Evolutionary conservation across 92 coral and sea anemone species (phyloP).

Genomic region (Hydrozoanthus gracilis): DNA sequence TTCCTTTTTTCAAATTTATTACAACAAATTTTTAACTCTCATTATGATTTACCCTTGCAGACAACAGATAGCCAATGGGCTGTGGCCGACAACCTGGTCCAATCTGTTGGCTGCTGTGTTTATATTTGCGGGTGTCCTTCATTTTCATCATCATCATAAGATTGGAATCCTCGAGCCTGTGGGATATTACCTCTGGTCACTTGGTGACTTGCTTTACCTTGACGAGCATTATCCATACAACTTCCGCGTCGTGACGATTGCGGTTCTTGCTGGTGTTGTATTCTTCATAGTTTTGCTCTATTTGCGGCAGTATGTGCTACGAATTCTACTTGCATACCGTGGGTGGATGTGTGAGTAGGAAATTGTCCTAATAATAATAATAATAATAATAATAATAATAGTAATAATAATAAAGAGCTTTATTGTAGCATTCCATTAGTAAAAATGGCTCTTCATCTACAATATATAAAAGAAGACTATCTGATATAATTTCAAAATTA

Average conservation of each 20-base stretch:
- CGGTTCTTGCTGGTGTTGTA: slow-evolving; percentile 79
- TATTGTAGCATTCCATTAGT: too few relatives aligned
- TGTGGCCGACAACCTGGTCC: slow-evolving; percentile 98
- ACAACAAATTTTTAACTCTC: too few relatives aligned
- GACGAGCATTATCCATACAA: slow-evolving; percentile 83
- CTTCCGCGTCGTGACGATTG: slow-evolving; percentile 76
- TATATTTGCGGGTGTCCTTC: slow-evolving; percentile 77
- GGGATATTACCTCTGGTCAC: slow-evolving; percentile 75
- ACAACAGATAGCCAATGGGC: slow-evolving; percentile 95
- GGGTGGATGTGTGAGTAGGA: slow-evolving; percentile 98
- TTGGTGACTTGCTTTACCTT: slow-evolving; percentile 75
- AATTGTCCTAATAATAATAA: too few relatives aligned
- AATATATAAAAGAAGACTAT: too few relatives aligned
- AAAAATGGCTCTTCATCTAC: too few relatives aligned
- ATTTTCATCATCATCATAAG: slow-evolving; percentile 77
- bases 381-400: too few relatives aligned
- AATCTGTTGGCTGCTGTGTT: slow-evolving; percentile 80
- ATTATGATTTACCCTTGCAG: slow-evolving; percentile 46
- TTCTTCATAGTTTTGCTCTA: slow-evolving; percentile 86
- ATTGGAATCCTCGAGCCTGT: slow-evolving; percentile 63
- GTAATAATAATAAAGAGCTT: too few relatives aligned
- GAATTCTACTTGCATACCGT: slow-evolving; percentile 88
- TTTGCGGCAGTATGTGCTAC: slow-evolving; percentile 83
- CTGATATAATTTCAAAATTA: too few relatives aligned
- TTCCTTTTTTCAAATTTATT: too few relatives aligned